phyloP scores from a whole-genome alignment of 1,140 invertebrate species.

The Trigoniulus corallinus region DNA sequence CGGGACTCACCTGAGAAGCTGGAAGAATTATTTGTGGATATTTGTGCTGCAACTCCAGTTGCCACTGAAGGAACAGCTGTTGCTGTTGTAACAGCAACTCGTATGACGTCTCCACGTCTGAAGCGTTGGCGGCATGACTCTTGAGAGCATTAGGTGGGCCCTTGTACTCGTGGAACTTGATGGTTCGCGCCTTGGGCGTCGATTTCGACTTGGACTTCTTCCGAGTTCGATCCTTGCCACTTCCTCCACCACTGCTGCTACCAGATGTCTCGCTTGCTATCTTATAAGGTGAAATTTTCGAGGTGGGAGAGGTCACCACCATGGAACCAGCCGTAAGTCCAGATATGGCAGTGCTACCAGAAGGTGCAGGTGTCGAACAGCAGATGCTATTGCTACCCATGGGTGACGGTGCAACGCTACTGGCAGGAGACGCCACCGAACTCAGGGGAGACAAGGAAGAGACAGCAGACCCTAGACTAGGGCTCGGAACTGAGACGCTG shows the following conservation, averaged over 20 bases:
- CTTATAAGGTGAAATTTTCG: conserved; percentile 40
- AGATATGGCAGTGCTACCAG: neutral
- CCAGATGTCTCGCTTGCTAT: conserved; percentile 43
- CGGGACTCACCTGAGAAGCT: conserved; percentile 23
- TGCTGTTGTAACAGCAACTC: conserved; percentile 84
- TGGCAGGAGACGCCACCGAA: conserved; percentile 12
- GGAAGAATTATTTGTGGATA: conserved; percentile 61
- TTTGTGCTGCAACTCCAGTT: conserved; percentile 61
- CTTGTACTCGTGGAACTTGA: conserved; percentile 98
- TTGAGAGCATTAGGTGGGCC: conserved; percentile 76
- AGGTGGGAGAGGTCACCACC: conserved; percentile 1
- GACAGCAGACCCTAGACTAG: conserved; percentile 7
- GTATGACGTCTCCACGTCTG: conserved; percentile 62
- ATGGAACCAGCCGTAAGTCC: neutral
- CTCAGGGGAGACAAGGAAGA: conserved; percentile 13
- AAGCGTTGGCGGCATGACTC: conserved; percentile 30
- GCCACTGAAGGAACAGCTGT: conserved; percentile 77
- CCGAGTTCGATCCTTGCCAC: conserved; percentile 50
- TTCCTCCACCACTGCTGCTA: conserved; percentile 37
- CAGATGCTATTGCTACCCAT: neutral
- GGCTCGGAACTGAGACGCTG: conserved; percentile 15
- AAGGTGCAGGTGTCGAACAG: neutral
- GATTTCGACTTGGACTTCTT: conserved; percentile 76
- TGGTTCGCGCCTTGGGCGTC: conserved; percentile 66
- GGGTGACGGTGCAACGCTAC: conserved; percentile 3